These are phyloP conservation scores for Piprites chloris DNA, from an alignment of 2,113 vertebrate species.

Conservation along the genomic window DNA sequence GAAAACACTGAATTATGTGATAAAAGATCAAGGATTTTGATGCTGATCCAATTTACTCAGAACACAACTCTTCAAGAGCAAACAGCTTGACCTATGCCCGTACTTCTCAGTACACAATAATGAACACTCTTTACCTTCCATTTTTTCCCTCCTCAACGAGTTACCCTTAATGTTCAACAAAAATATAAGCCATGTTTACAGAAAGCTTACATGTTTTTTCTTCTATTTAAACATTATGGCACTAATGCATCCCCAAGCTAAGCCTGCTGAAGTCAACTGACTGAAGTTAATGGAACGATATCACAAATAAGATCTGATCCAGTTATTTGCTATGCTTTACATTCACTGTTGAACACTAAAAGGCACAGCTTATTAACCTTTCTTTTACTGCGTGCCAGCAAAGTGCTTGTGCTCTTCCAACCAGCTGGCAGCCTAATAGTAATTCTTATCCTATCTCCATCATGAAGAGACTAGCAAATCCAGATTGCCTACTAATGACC, in stretches of 20 bases:
- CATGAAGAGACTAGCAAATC: not conserved
- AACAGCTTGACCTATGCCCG: not conserved
- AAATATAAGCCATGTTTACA: not conserved
- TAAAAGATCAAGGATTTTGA: slow-evolving; percentile 3
- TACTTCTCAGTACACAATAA: not conserved
- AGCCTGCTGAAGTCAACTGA: not conserved
- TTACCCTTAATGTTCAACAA: not conserved
- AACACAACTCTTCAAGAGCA: not conserved
- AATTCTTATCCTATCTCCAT: not conserved
- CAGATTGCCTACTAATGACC: not conserved
- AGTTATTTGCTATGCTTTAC: not conserved
- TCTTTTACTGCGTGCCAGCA: not conserved
- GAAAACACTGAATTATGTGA: not conserved
- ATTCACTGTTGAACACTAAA: not conserved
- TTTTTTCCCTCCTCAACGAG: not conserved
- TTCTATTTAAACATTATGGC: not conserved
- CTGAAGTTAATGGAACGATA: not conserved
- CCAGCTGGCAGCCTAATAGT: not conserved
- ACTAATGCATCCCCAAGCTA: not conserved
- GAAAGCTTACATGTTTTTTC: not conserved
- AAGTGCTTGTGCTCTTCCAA: not conserved
- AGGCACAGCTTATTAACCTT: not conserved
- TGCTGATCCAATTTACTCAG: not conserved
- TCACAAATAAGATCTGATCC: not conserved
- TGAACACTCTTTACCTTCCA: not conserved